phyloP scores from a whole-genome alignment of 2,888 invertebrate species.

The Callinectes sapidus region DNA sequence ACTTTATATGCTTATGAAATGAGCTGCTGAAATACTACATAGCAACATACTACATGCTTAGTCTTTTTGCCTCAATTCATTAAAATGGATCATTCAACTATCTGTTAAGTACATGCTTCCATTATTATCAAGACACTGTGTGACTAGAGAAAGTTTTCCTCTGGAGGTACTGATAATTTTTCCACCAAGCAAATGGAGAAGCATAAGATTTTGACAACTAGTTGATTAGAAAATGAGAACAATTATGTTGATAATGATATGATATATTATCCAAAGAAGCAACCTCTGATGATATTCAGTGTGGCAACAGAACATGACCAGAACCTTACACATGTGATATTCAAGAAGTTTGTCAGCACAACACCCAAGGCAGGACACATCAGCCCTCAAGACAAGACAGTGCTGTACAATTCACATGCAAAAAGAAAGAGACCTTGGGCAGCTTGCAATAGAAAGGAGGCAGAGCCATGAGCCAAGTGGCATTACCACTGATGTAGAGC shows the following conservation, averaged over 20 bases:
- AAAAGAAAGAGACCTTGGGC: neutral
- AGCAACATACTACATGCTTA: neutral
- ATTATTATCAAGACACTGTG: neutral
- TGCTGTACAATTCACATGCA: neutral
- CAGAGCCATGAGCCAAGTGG: neutral
- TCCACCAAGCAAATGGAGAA: neutral
- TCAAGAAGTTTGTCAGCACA: neutral
- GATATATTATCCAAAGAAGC: neutral
- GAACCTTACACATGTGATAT: neutral
- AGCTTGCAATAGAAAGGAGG: neutral
- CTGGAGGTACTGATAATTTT: neutral
- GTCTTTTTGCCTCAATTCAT: neutral
- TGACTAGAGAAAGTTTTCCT: neutral
- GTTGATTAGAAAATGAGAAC: neutral
- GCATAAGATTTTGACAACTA: neutral
- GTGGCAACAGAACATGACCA: neutral
- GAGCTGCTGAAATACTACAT: neutral
- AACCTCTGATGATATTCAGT: neutral
- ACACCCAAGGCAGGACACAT: neutral
- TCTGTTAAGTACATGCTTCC: neutral
- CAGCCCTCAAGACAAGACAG: neutral
- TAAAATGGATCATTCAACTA: neutral
- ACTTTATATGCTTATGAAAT: neutral
- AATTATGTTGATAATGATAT: neutral
- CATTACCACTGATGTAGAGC: conserved; percentile 11